Evolutionary conservation across 2,888 invertebrate genomes (phyloP).

Genomic region (Idaea aversata): DNA sequence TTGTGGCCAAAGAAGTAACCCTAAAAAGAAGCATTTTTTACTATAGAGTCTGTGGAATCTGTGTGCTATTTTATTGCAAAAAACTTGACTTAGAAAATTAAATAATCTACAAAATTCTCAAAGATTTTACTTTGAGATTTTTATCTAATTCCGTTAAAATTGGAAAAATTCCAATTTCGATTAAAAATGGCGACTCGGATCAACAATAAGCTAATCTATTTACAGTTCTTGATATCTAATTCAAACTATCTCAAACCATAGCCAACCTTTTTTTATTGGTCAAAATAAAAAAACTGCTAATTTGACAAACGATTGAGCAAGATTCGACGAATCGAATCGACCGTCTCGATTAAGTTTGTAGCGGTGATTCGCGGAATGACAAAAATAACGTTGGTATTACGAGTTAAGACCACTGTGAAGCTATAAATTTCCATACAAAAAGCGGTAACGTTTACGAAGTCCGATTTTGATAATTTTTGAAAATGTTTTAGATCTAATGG

Average conservation of each 20-base stretch:
- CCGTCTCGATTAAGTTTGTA: background rate
- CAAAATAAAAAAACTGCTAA: conserved; percentile 44
- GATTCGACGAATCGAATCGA: conserved; percentile 43
- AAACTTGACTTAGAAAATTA: too few relatives aligned
- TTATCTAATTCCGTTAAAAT: background rate
- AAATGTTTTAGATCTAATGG: too few relatives aligned
- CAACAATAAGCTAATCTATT: conserved; percentile 7
- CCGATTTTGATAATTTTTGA: too few relatives aligned
- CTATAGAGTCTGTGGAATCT: too few relatives aligned
- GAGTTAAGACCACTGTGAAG: too few relatives aligned
- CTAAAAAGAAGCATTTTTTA: too few relatives aligned
- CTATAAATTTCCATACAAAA: too few relatives aligned
- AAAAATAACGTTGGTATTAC: background rate
- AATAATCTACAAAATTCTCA: background rate
- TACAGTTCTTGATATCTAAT: conserved; percentile 5
- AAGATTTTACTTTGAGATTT: too few relatives aligned
- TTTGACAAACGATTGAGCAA: conserved; percentile 55
- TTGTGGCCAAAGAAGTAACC: too few relatives aligned
- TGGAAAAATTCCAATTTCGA: background rate
- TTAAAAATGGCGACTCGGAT: conserved; percentile 9
- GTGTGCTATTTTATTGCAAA: too few relatives aligned
- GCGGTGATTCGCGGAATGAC: background rate
- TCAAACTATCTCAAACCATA: conserved; percentile 5
- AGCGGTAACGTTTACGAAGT: too few relatives aligned
- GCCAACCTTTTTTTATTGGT: conserved; percentile 7